Base-by-base conservation (phyloP, 2,113 vertebrate species). In the Pampusana beccarii region DNA sequence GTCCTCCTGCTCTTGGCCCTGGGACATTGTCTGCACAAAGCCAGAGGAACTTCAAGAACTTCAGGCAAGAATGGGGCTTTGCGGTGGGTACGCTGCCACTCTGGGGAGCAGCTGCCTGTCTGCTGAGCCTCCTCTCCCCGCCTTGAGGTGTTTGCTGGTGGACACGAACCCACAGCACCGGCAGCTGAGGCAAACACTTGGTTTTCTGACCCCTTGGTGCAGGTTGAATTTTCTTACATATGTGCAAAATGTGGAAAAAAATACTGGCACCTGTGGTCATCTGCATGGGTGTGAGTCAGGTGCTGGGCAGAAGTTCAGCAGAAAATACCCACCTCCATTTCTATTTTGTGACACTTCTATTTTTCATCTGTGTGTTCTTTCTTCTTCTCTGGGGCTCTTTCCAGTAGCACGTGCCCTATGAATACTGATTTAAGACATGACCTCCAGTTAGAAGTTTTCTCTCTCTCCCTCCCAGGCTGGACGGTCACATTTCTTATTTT, bases 61-160 rank as follows among this genome's bases (percentile, higher is more conserved):
- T 18, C 42, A 17, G 17, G 42, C 42, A 17, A 44, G 42, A 44
- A 0, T 11, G n/a, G 64, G n/a, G 42, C 40, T 86, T 28, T 56
- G 48, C 3, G 33, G 34, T 2, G 4, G 38, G 38, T 38, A 38
- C 0, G 0, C 50, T 53, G 66, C 46, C 20, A 13, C 48, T 50
- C 21, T 11, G 0, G 0, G 8, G 62, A 74, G 50, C 88, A 92
- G 91, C 79, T 92, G 72, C 71, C 44, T 1, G 4, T 5, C 8
- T 3, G 24, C 2, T 4, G 16, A 85, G 46, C 67, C 50, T 42
- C 56, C 46, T 54, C 60, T 78, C 21, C 15, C 8, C 5, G 2
- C 11, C 34, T 40, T 62, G 3, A 42, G 19, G 16, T 57, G 42
- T 72, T 72, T 65, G 78, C 74, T 90, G 89, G 72, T 1, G 33